Evolutionary conservation across 2,113 vertebrate species (phyloP), one percentile per base, ranked within the genome.

Genomic region (Sander vitreus): DNA sequence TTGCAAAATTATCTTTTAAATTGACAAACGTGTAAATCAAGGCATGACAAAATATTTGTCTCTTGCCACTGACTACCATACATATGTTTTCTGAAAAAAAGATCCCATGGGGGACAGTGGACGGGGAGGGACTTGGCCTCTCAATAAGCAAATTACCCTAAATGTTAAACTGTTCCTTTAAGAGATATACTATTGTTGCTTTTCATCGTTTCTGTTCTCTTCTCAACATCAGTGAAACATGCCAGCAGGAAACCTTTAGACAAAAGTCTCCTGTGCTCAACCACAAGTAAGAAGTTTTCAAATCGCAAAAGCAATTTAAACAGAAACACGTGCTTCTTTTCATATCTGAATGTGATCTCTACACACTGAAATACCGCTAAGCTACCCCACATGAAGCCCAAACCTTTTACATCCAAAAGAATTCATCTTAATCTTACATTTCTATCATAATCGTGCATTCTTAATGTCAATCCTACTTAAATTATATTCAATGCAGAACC

Each of bases 391-490:
- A 55, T 39, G 15, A 69, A 75, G 63, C 36, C 30, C 25, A 36
- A 33, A 77, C 33, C 3, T 23, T n/a, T 50, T 27, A 33, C 50
- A 27, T 77, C 65, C 76, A 79, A 76, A 73, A 55, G 55, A 81
- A 68, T 73, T 68, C 47, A 71, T 72, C 72, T 23, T 63, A 48
- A 86, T 80, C 70, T 75, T 23, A 27, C 58, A 57, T 57, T 76
- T 73, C 54, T 62, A 81, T 80, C 73, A 69, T 81, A 84, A 91
- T 80, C 48, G 63, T 43, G 54, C 70, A 58, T 87, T 80, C 84
- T 67, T 70, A 67, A 75, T 55, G 69, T 83, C 85, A 74, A 33
- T 69, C 74, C 81, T 27, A 75, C 78, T 89, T 85, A 78, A 90
- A 83, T 78, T 67, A 75, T 81, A 80, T 86, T 75, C 33, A 80